Base-by-base conservation (phyloP, 1,140 invertebrate genomes). In the Drosophila pseudoananassae region DNA sequence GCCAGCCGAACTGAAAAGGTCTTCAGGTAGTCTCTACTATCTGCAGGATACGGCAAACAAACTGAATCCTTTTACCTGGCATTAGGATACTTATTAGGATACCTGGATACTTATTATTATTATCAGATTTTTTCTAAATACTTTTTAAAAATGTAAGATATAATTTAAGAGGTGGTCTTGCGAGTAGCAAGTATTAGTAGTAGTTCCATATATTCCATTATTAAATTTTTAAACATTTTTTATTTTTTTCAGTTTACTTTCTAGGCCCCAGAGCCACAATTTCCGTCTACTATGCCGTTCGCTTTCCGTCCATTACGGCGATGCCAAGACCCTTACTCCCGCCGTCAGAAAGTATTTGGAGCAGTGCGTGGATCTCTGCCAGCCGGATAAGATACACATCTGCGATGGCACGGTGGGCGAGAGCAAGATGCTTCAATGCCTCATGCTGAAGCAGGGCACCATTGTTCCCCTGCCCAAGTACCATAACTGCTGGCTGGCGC, bases 401-500 rank as follows among this genome's bases (percentile, higher is more conserved):
- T 98, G 97, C 91, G 96, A 98, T 93, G 97, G 97, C 46, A 95
- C 94, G 10, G 94, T 95, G 8, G 77, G 90, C 1, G 97, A 98
- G 91, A 95, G 96, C 82, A 92, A 93, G 2, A 76, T 94, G 14
- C 89, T 98, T 33, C 87, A 96, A 17, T 92, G 93, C 12, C 80
- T 94, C 1, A 92, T 96, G 78, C 91, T 94, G 64, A 92, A 94
- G 54, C 93, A 93, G 76, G 95, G 96, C 15, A 95, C 95, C 17
- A 94, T 98, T 15, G 92, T 94, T 51, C 93, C 94, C 4, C 90
- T 98, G 43, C 93, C 95, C 1, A 98, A 98, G 93, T 97, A 97
- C 88, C 92, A 97, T 43, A 98, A 98, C 84, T 98, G 96, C 81
- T 98, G 96, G 95, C 93, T 98, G 63, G 96, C 97, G 1, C 93